Percentiles rank a stretch among this genome's conserved stretches.
Conservation (phyloP, 2,797 vertebrate species). For the Neostethus bicornis region DNA sequence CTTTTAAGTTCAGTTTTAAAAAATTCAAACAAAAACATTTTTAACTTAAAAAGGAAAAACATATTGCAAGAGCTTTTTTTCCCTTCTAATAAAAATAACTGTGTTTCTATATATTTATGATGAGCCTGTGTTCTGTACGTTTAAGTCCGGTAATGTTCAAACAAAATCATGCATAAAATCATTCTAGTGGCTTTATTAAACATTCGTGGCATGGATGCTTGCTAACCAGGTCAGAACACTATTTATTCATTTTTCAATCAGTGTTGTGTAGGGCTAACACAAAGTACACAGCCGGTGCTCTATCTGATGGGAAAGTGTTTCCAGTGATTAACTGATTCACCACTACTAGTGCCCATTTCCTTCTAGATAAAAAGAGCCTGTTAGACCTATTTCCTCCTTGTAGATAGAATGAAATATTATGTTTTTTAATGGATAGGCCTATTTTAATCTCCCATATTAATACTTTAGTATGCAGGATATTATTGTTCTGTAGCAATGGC, state of each 20-base stretch:
- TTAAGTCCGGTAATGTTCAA: too few relatives aligned
- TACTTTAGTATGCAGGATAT: constrained; percentile 88
- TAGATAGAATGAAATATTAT: constrained; percentile 85
- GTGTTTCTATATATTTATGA: too few relatives aligned
- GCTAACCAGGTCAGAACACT: constrained; percentile 42
- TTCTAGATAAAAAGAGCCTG: constrained; percentile 81
- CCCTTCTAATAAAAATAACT: too few relatives aligned
- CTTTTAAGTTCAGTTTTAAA: too few relatives aligned
- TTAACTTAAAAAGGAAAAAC: too few relatives aligned
- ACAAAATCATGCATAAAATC: not conserved
- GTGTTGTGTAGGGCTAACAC: constrained; percentile 43
- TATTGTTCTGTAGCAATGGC: constrained; percentile 88
- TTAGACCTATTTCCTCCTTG: constrained; percentile 85
- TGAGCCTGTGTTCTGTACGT: too few relatives aligned
- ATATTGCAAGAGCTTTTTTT: too few relatives aligned
- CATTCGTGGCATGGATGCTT: not conserved
- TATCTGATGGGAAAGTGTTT: constrained; percentile 73
- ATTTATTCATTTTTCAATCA: constrained; percentile 43
- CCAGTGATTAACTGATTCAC: constrained; percentile 81
- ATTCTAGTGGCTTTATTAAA: constrained; percentile 7
- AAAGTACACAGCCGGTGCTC: constrained; percentile 54
- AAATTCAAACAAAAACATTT: too few relatives aligned
- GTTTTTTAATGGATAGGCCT: constrained; percentile 85
- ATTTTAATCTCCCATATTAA: constrained; percentile 87
- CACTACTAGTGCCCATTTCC: constrained; percentile 80